These are phyloP conservation scores for Cantharis lateralis DNA, from an alignment of 2,888 invertebrate genomes.

Conservation along the genomic window DNA sequence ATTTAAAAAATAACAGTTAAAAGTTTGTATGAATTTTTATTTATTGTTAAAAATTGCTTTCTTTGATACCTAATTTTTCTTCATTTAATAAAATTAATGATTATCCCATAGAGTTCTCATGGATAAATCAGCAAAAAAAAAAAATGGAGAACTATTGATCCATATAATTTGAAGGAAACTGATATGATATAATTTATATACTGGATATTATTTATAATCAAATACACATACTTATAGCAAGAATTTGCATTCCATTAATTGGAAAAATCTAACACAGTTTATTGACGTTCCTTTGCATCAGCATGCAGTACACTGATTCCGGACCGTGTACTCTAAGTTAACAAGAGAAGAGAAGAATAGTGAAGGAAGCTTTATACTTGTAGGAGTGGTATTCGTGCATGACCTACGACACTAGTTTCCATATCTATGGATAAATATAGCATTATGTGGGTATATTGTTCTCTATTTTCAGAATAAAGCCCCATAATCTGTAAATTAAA, in stretches of 20 bases:
- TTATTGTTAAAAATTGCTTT: not conserved
- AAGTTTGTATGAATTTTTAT: not conserved
- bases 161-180: not conserved
- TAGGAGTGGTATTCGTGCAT: constrained; percentile 38
- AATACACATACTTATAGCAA: not conserved
- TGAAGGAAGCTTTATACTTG: constrained; percentile 13
- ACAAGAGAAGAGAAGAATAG: constrained; percentile 11
- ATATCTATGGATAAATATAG: constrained; percentile 15
- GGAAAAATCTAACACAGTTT: not conserved
- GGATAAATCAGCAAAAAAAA: not conserved
- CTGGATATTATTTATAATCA: not conserved
- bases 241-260: not conserved
- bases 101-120: not conserved
- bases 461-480: constrained; percentile 16
- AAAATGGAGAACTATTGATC: not conserved
- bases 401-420: constrained; percentile 38
- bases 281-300: not conserved
- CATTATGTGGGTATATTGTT: constrained; percentile 16
- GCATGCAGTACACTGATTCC: constrained; percentile 1
- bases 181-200: not conserved
- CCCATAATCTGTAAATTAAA: constrained; percentile 2
- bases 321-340: not conserved
- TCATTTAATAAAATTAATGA: not conserved
- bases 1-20: not conserved
- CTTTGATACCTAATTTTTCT: not conserved